phyloP scores from a whole-genome alignment of 2,797 vertebrate species.

The Myoxocephalus aenaeus region DNA sequence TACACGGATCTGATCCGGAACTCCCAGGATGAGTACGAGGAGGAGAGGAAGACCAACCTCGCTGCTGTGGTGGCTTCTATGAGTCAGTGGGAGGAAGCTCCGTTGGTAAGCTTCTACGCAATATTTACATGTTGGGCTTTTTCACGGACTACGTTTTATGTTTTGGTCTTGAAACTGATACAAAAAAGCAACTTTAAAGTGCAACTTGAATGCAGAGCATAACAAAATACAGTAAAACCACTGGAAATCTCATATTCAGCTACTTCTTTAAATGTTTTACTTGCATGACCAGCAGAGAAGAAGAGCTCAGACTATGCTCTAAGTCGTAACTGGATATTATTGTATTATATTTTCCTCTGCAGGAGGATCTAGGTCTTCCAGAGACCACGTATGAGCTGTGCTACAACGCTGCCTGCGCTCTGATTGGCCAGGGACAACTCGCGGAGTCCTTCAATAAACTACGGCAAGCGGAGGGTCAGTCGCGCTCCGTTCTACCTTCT shows the following conservation, averaged over 20 bases:
- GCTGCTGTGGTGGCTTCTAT: conserved; percentile 94
- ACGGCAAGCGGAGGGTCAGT: conserved; percentile 92
- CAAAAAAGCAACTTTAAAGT: neutral
- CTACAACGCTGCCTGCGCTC: conserved; percentile 93
- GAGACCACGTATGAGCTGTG: conserved; percentile 96
- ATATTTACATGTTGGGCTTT: neutral
- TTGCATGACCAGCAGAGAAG: neutral
- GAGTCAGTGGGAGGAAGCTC: conserved; percentile 92
- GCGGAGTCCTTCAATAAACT: conserved; percentile 92
- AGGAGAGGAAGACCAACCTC: conserved; percentile 98
- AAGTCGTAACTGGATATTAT: neutral
- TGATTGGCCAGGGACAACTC: conserved; percentile 93
- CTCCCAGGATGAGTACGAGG: conserved; percentile 98
- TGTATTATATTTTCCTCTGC: neutral
- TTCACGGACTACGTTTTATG: neutral
- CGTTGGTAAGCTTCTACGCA: conserved; percentile 79
- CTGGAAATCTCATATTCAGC: neutral
- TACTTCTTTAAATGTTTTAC: neutral
- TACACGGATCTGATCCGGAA: conserved; percentile 98
- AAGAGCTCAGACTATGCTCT: neutral
- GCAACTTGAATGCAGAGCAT: neutral
- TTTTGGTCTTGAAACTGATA: neutral
- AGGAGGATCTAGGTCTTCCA: conserved; percentile 94
- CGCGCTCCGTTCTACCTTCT: rapidly evolving
- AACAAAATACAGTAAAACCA: neutral